Percentiles rank a stretch among this genome's conserved stretches.
phyloP scores from a whole-genome alignment of 64 coral and sea anemone species.

The Montipora foliosa region DNA sequence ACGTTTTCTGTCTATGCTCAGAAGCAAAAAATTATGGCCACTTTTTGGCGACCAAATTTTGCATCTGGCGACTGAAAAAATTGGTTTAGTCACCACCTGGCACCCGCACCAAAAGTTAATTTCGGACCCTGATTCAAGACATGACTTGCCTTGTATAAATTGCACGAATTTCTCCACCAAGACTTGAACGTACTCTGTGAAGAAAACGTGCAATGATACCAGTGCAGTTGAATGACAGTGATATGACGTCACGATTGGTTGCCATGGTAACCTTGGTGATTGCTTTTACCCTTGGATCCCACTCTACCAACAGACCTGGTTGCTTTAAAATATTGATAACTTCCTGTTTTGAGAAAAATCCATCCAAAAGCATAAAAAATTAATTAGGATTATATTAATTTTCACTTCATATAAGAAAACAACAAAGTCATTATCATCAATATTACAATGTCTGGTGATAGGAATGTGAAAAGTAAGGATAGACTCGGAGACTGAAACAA shows the following conservation, averaged over 20 bases:
- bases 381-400: not conserved
- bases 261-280: constrained; percentile 27
- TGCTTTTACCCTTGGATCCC: constrained; percentile 58
- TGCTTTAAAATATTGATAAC: constrained; percentile 32
- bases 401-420: no score
- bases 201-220: constrained; percentile 21
- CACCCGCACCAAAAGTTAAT: no score
- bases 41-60: no score
- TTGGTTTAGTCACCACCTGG: no score
- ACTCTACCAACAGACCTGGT: constrained; percentile 25
- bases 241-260: constrained; percentile 53
- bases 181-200: not conserved
- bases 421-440: no score
- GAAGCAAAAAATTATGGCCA: no score
- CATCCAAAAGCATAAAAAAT: not conserved
- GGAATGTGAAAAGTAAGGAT: no score
- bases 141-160: constrained; percentile 65
- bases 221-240: constrained; percentile 9
- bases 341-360: not conserved
- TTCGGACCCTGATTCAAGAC: not conserved
- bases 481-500: no score
- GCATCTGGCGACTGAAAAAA: no score
- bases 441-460: no score
- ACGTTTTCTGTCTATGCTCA: no score
- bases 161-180: constrained; percentile 49